Conservation (phyloP, 2,888 invertebrate genomes). For the Eledone cirrhosa region DNA sequence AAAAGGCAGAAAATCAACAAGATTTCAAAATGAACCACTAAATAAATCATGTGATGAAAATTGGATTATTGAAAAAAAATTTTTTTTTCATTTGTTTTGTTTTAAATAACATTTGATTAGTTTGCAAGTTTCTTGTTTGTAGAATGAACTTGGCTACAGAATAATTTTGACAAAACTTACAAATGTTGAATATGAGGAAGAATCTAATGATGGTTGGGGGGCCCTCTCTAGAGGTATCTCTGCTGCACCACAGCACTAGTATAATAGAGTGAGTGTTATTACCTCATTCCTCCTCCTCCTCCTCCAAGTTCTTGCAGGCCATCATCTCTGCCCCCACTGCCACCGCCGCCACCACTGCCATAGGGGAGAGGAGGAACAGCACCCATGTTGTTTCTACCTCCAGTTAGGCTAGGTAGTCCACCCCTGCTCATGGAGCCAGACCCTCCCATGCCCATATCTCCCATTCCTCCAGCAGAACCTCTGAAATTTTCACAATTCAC, state of each 20-base stretch:
- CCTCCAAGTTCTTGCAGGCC: slow-evolving; percentile 11
- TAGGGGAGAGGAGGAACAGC: slow-evolving; percentile 13
- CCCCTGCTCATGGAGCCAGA: slow-evolving; percentile 28
- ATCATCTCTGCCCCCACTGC: slow-evolving; percentile 24
- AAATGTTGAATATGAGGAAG: too few species aligned
- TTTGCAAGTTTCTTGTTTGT: too few species aligned
- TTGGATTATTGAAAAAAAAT: too few species aligned
- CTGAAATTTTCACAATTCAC: slow-evolving; percentile 25
- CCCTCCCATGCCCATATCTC: slow-evolving; percentile 26
- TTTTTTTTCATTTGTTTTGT: too few species aligned
- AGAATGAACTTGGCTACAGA: too few species aligned
- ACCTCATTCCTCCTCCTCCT: slow-evolving; percentile 16
- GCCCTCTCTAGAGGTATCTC: slow-evolving; percentile 24
- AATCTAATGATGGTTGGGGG: background rate
- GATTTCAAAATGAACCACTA: too few species aligned
- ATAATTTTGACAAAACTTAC: too few species aligned
- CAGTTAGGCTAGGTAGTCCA: slow-evolving; percentile 26
- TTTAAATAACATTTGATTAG: too few species aligned
- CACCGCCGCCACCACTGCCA: slow-evolving; percentile 39
- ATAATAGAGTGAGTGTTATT: background rate
- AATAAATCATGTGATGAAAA: too few species aligned
- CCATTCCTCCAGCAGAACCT: slow-evolving; percentile 24
- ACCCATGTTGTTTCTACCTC: slow-evolving; percentile 24
- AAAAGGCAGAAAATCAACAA: too few species aligned
- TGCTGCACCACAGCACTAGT: background rate